Conservation (phyloP, 2,113 vertebrate genomes). For the Tursiops truncatus region DNA sequence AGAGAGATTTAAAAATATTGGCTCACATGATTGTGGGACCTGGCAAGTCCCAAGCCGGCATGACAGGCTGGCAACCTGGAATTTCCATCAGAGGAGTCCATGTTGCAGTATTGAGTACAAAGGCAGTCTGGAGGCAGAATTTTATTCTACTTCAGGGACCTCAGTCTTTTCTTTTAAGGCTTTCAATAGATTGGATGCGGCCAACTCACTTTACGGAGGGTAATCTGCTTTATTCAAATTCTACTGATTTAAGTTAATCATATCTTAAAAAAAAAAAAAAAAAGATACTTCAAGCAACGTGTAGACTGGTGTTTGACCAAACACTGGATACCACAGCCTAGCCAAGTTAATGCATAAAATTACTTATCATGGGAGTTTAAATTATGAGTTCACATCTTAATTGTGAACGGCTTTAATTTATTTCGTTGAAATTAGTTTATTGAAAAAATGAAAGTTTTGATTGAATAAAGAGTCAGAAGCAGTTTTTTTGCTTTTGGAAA, state of each 20-base stretch:
- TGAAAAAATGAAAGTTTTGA: neutral
- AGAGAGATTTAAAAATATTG: neutral
- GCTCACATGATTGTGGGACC: neutral
- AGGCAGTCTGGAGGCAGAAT: neutral
- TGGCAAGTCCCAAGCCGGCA: neutral
- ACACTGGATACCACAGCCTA: neutral
- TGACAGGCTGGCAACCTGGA: neutral
- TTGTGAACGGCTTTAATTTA: constrained; percentile 15
- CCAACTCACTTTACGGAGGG: neutral
- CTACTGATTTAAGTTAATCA: neutral
- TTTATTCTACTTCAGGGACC: neutral
- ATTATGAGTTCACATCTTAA: neutral
- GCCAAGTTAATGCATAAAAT: neutral
- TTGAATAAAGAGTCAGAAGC: neutral
- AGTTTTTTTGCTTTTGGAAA: constrained; percentile 50
- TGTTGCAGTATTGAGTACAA: neutral
- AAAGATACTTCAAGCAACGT: neutral
- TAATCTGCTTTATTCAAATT: neutral
- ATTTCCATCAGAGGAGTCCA: neutral
- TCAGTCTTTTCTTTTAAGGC: neutral
- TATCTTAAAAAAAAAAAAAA: neutral
- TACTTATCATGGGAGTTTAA: neutral
- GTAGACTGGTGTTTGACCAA: neutral
- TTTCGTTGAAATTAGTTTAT: neutral
- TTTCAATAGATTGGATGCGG: neutral